Evolutionary conservation across 2,113 vertebrate species (phyloP).

Genomic region (Tetrao urogallus): DNA sequence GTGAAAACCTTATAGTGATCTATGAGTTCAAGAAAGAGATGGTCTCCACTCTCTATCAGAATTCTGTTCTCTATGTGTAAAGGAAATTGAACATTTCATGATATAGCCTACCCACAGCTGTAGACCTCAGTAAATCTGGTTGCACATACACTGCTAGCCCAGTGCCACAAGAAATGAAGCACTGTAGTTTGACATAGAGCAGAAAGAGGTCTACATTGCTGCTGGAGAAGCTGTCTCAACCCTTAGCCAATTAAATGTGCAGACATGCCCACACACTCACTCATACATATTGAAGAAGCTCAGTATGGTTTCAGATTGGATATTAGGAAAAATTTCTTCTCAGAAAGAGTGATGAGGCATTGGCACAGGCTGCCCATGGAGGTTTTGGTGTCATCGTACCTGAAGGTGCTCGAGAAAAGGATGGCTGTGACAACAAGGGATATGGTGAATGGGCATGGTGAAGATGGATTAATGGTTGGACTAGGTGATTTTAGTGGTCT

Average conservation of each 20-base stretch:
- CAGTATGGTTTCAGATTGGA: too few relatives aligned
- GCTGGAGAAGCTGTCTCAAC: not conserved
- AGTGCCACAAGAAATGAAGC: not conserved
- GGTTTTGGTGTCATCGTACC: too few relatives aligned
- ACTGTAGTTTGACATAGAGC: not conserved
- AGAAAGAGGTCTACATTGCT: not conserved
- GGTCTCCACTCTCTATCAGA: not conserved
- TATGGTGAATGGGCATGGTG: too few relatives aligned
- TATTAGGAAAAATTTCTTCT: too few relatives aligned
- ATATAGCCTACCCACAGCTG: rapidly evolving
- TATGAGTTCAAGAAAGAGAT: not conserved
- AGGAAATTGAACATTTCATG: not conserved
- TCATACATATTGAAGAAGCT: too few relatives aligned
- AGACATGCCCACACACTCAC: too few relatives aligned
- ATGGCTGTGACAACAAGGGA: too few relatives aligned
- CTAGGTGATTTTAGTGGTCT: too few relatives aligned
- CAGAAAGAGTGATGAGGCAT: too few relatives aligned
- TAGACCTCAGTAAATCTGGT: not conserved
- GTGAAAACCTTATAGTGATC: not conserved
- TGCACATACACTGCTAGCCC: not conserved
- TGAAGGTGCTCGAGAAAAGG: too few relatives aligned
- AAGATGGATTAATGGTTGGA: too few relatives aligned
- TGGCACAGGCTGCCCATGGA: too few relatives aligned
- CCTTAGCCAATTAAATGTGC: not conserved
- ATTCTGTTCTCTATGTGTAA: not conserved